Conservation (phyloP, 1,140 invertebrate species). For the Semibalanus balanoides region DNA sequence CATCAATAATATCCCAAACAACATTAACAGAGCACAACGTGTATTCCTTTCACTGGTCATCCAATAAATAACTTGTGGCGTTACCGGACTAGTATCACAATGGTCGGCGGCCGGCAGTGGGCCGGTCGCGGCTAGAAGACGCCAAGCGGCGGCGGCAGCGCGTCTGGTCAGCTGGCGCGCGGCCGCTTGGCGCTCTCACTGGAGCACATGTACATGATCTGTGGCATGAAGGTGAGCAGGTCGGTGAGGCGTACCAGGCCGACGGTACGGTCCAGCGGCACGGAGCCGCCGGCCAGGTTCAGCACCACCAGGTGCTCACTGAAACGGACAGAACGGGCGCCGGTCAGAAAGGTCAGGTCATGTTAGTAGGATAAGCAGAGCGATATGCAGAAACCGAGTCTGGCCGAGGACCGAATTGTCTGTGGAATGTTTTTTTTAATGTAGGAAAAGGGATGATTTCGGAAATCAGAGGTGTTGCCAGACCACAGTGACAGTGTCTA, state of each 20-base stretch:
- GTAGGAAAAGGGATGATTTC: no score
- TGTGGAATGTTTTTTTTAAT: no score
- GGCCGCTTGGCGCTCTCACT: not conserved
- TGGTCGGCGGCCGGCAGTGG: not conserved
- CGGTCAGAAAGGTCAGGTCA: no score
- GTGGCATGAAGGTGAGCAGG: constrained; percentile 5
- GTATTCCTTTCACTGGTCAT: not conserved
- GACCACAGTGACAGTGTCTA: no score
- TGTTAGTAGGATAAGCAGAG: no score
- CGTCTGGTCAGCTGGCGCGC: not conserved
- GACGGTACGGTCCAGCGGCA: not conserved
- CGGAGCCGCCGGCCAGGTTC: not conserved
- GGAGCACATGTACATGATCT: not conserved
- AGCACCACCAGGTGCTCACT: not conserved
- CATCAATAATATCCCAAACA: no score
- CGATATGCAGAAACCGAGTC: no score
- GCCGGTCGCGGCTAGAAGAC: not conserved
- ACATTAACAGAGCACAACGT: not conserved
- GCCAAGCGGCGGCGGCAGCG: not conserved
- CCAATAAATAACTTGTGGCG: not conserved
- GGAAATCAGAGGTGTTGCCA: no score
- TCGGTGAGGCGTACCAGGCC: not conserved
- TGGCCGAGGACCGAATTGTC: no score
- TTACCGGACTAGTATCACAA: not conserved
- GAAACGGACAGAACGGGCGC: not conserved